Evolutionary conservation across 2,113 vertebrate species (phyloP).

Genomic region (Centropristis striata): DNA sequence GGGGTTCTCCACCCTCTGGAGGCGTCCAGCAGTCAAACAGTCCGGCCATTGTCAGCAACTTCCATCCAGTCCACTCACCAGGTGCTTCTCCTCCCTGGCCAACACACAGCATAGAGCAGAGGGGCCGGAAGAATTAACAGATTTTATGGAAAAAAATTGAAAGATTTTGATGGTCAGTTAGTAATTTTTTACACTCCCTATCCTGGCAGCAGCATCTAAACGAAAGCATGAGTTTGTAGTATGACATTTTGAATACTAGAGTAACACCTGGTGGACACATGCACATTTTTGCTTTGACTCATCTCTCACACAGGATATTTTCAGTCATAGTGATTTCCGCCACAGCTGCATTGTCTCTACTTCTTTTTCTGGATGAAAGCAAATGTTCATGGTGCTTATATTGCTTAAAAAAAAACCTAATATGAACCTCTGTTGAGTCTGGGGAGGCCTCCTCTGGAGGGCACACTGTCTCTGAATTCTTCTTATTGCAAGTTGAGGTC

Average conservation of each 20-base stretch:
- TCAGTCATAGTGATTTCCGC: constrained; percentile 42
- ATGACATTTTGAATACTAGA: neutral
- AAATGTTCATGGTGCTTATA: constrained; percentile 8
- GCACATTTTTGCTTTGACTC: constrained; percentile 32
- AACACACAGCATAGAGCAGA: constrained; percentile 27
- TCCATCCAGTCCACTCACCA: constrained; percentile 88
- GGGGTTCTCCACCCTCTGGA: constrained; percentile 86
- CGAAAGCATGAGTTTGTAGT: neutral
- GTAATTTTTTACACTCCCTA: neutral
- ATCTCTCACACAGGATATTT: constrained; percentile 45
- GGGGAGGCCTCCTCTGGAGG: constrained; percentile 7
- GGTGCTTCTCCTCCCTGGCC: constrained; percentile 62
- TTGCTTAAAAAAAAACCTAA: constrained; percentile 3
- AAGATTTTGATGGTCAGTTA: neutral
- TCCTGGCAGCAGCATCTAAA: neutral
- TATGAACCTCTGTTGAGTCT: constrained; percentile 49
- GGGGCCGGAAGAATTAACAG: neutral
- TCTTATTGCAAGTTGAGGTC: neutral
- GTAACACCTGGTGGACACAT: constrained; percentile 49
- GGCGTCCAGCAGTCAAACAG: constrained; percentile 96
- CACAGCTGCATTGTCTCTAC: constrained; percentile 38
- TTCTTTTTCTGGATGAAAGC: constrained; percentile 27
- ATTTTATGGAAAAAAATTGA: neutral
- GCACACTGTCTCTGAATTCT: constrained; percentile 10
- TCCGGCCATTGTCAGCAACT: constrained; percentile 95